Evolutionary conservation across 2,797 vertebrate species (phyloP).

Genomic region (Pseudochirops corinnae): DNA sequence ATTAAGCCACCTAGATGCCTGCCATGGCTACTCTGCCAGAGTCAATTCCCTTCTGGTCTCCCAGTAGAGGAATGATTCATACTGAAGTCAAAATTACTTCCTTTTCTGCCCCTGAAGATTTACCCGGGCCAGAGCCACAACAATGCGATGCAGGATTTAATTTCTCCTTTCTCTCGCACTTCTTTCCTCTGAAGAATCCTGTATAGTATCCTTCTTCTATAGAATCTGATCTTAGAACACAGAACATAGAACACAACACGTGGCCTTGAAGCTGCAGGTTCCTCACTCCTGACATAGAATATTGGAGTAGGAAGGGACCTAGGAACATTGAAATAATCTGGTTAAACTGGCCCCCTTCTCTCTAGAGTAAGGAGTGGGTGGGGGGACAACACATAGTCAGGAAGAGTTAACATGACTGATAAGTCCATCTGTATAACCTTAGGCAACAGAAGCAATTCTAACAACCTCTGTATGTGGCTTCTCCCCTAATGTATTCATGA

Average conservation of each 20-base stretch:
- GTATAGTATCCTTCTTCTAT: background rate
- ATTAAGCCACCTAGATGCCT: background rate
- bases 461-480: background rate
- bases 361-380: background rate
- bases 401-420: background rate
- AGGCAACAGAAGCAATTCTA: background rate
- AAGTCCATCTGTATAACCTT: background rate
- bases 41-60: background rate
- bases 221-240: background rate
- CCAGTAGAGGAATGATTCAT: background rate
- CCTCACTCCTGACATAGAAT: background rate
- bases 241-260: background rate
- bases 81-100: background rate
- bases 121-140: background rate
- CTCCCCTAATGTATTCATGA: background rate
- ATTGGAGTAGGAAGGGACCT: background rate
- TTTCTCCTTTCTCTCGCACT: background rate
- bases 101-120: background rate
- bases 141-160: background rate
- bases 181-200: background rate
- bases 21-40: background rate
- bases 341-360: background rate
- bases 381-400: background rate
- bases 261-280: too few species aligned
- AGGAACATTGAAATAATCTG: background rate